Base-by-base conservation (phyloP, 1,140 invertebrate species). In the Ostrea denselamellosa region DNA sequence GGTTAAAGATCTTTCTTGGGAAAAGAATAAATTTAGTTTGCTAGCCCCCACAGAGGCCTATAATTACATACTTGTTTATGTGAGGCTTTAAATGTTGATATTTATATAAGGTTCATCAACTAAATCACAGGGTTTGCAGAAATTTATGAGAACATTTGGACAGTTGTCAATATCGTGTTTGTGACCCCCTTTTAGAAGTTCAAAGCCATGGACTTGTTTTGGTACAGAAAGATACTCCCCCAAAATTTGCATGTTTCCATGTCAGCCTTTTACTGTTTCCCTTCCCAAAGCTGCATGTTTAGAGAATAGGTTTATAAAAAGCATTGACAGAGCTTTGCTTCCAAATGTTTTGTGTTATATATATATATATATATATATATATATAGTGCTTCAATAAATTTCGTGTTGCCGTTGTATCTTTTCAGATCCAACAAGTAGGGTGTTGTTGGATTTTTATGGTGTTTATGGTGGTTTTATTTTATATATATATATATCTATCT, bases 141-240 rank as follows among this genome's bases (percentile, higher is more conserved):
- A 28, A 77, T 77, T 77, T 77, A 77, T 34, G 25, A 77, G 68
- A 77, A 12, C 68, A 28, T 34, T 77, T 77, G 68, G 68, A 77
- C 28, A 77, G 22, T 77, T 77, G 68, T 77, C 68, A 77, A 34
- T 77, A 28, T 77, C 28, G 14, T 12, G 14, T 34, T 28, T 34
- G 28, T 34, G 25, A 28, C 68, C 68, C 68, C 68, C 25, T 10
- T 14, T 12, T 34, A 14, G 12, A 25, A 77, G 22, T 25, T 28
- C 68, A 77, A 28, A 28, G 12, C 10, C 10, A 25, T 71, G 22
- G 12, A 8, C 65, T 22, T 77, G 22, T 77, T 62, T 77, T 77
- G 68, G 68, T 77, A 77, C 68, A 77, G 68, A 77, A 77, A 34
- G 68, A 77, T 34, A 28, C 28, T 44, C 68, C 68, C 65, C 12